Conservation (phyloP, 1,140 invertebrate species). For the Anadara kagoshimensis region DNA sequence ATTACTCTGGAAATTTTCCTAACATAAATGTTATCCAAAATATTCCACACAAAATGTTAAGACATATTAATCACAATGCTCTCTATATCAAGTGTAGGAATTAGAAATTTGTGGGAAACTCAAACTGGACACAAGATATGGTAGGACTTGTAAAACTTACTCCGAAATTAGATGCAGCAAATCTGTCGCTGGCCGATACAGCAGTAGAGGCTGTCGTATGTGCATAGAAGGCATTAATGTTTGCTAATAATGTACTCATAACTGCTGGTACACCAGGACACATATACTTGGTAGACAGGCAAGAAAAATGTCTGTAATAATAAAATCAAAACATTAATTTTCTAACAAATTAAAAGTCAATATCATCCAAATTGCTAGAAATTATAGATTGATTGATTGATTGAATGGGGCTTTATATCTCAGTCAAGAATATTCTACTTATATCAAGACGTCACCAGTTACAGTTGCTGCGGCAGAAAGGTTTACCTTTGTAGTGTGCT, state of each 20-base stretch:
- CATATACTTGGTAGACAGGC: slow-evolving; percentile 98
- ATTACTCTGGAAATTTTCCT: no score
- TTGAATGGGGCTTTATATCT: no score
- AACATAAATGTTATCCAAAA: no score
- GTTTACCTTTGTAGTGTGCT: no score
- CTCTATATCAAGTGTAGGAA: not conserved
- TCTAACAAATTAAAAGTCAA: no score
- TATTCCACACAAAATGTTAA: no score
- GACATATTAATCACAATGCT: no score
- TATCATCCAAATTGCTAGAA: no score
- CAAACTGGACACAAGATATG: not conserved
- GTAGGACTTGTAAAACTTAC: slow-evolving; percentile 77
- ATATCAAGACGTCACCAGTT: no score
- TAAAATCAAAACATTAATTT: not conserved
- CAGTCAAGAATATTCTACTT: no score
- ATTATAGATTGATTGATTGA: no score
- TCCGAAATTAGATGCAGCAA: slow-evolving; percentile 99
- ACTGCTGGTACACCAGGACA: slow-evolving; percentile 98
- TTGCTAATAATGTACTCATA: slow-evolving; percentile 98
- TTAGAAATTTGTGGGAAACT: not conserved
- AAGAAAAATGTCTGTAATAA: slow-evolving; percentile 93
- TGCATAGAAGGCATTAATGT: slow-evolving; percentile 99
- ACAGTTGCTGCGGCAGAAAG: no score
- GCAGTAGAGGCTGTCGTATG: slow-evolving; percentile 97
- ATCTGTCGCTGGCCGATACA: slow-evolving; percentile 98